These are phyloP conservation scores for Gonocerus acuteangulatus DNA, from an alignment of 2,888 invertebrate genomes.

Conservation along the genomic window DNA sequence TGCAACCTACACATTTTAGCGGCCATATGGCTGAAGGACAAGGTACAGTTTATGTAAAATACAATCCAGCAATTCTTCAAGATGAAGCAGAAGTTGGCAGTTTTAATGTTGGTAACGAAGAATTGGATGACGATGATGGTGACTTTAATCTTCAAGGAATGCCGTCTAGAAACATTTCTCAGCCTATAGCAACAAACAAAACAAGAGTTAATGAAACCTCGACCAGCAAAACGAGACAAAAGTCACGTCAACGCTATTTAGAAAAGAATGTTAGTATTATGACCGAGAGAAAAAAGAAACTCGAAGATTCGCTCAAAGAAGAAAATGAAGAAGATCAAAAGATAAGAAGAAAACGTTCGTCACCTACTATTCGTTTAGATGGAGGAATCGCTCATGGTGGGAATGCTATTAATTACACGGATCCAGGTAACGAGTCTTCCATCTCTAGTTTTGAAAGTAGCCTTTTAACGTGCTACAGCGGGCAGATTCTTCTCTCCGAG, in stretches of 20 bases:
- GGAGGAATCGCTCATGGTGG: constrained; percentile 71
- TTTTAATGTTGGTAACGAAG: constrained; percentile 34
- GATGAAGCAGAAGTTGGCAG: constrained; percentile 28
- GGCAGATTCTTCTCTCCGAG: constrained; percentile 63
- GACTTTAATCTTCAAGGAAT: constrained; percentile 20
- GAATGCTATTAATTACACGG: constrained; percentile 45
- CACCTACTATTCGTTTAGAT: constrained; percentile 50
- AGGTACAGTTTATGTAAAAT: constrained; percentile 53
- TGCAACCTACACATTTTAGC: constrained; percentile 57
- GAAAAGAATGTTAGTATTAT: constrained; percentile 15
- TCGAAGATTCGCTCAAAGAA: constrained; percentile 26
- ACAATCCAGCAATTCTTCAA: constrained; percentile 44
- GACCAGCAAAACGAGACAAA: not conserved
- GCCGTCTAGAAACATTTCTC: not conserved
- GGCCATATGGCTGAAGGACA: constrained; percentile 54
- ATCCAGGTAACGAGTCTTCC: constrained; percentile 51
- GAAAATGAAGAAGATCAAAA: constrained; percentile 35
- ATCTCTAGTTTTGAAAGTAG: constrained; percentile 78
- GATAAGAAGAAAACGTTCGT: constrained; percentile 15
- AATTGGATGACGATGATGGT: constrained; percentile 32
- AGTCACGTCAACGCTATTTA: not conserved
- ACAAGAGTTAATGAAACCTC: not conserved
- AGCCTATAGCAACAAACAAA: not conserved
- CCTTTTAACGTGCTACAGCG: constrained; percentile 65
- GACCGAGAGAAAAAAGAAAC: constrained; percentile 12